Evolutionary conservation across 2,113 vertebrate genomes (phyloP).

Genomic region (Seriola aureovittata): DNA sequence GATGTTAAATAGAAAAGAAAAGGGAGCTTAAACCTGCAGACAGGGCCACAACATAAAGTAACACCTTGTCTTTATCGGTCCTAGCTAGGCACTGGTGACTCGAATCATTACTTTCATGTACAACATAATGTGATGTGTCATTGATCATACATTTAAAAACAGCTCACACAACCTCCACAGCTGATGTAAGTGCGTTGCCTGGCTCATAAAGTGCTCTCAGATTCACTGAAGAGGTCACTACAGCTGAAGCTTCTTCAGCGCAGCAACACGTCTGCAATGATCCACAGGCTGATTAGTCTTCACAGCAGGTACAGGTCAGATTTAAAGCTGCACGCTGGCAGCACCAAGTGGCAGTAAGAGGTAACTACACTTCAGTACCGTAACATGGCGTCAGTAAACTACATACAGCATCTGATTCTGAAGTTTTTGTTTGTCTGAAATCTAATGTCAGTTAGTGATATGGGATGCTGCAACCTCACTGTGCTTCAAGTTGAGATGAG

Average conservation of each 20-base stretch:
- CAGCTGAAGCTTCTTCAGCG: slow-evolving; percentile 11
- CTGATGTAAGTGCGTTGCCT: not conserved
- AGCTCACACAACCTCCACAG: not conserved
- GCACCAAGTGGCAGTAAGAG: slow-evolving; percentile 28
- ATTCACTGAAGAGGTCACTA: not conserved
- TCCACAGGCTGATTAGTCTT: slow-evolving; percentile 45
- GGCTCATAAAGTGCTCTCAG: not conserved
- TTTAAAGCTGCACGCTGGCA: slow-evolving; percentile 7
- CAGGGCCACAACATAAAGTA: not conserved
- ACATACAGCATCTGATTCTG: slow-evolving; percentile 38
- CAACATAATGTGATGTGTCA: not conserved
- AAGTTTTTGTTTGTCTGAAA: not conserved
- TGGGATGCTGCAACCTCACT: not conserved
- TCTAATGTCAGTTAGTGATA: slow-evolving; percentile 26
- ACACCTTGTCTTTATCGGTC: slow-evolving; percentile 11
- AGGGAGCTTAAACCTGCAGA: not conserved
- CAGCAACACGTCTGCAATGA: slow-evolving; percentile 8
- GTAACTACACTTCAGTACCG: not conserved
- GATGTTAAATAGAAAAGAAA: not conserved
- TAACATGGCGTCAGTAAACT: not conserved
- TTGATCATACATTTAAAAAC: slow-evolving; percentile 1
- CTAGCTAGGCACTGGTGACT: slow-evolving; percentile 10
- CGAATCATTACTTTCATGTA: not conserved
- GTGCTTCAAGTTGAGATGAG: slow-evolving; percentile 36
- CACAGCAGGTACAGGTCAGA: slow-evolving; percentile 14